phyloP scores from a whole-genome alignment of 2,113 vertebrate species.

The Pontoporia blainvillei region DNA sequence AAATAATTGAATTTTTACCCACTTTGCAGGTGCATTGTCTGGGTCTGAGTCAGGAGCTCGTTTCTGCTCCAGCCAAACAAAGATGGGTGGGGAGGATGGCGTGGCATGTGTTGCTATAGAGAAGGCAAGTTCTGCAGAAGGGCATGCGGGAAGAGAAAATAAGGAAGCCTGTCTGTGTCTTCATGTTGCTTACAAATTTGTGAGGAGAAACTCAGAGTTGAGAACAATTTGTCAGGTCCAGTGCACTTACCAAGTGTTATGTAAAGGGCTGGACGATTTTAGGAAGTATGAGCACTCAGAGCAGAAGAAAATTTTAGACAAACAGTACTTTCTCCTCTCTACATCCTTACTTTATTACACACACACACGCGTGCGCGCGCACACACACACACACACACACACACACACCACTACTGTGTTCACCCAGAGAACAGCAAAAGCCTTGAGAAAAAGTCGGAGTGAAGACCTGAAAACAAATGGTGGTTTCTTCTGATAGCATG shows the following conservation, averaged over 20 bases:
- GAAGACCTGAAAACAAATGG: background rate
- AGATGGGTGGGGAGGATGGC: accelerated
- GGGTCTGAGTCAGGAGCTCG: background rate
- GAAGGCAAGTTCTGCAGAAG: background rate
- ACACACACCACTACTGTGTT: background rate
- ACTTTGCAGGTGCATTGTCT: background rate
- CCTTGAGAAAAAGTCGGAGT: background rate
- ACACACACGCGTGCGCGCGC: too few relatives aligned
- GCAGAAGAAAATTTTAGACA: background rate
- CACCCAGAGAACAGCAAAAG: background rate
- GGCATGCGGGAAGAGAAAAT: too few relatives aligned
- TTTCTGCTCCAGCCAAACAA: background rate
- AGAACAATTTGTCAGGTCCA: background rate
- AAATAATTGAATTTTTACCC: background rate
- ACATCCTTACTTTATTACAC: background rate
- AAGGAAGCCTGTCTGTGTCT: background rate
- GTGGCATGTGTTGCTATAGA: background rate
- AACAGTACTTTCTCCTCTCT: background rate
- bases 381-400: too few relatives aligned
- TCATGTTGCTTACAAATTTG: background rate
- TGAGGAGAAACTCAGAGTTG: background rate
- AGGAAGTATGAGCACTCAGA: background rate
- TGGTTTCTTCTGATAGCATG: background rate
- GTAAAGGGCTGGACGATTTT: background rate
- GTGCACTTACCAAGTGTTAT: background rate